phyloP scores from a whole-genome alignment of 2,113 vertebrate species.

The Sorex fumeus region DNA sequence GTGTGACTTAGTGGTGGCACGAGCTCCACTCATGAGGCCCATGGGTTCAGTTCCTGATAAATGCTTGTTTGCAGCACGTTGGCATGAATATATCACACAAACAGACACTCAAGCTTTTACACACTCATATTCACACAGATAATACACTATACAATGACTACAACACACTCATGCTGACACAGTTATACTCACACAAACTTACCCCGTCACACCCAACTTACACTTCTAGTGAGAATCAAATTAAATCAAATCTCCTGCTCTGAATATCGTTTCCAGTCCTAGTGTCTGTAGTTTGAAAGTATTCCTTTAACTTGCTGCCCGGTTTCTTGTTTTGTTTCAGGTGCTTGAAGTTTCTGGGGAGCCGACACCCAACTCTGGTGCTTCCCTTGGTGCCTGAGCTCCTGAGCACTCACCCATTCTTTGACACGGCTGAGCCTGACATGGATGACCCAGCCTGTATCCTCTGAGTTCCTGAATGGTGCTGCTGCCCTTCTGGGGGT shows the following conservation, averaged over 20 bases:
- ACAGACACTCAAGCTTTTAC: too few species aligned
- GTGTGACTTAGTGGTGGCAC: too few species aligned
- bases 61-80: too few species aligned
- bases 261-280: slow-evolving; percentile 20
- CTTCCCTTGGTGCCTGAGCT: slow-evolving; percentile 97
- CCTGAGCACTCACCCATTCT: slow-evolving; percentile 97
- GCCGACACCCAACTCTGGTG: slow-evolving; percentile 96
- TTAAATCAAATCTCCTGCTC: not conserved
- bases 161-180: too few species aligned
- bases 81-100: too few species aligned
- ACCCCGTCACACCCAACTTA: too few species aligned
- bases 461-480: slow-evolving; percentile 81
- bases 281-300: slow-evolving; percentile 29
- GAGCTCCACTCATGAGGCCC: too few species aligned
- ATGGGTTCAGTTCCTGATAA: too few species aligned
- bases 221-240: too few species aligned
- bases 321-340: slow-evolving; percentile 85
- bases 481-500: not conserved
- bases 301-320: slow-evolving; percentile 23
- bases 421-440: slow-evolving; percentile 98
- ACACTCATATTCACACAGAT: too few species aligned
- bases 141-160: too few species aligned
- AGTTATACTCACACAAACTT: too few species aligned
- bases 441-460: slow-evolving; percentile 99
- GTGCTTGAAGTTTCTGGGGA: slow-evolving; percentile 96